phyloP scores from a whole-genome alignment of 2,797 vertebrate genomes.

The Antrozous pallidus region DNA sequence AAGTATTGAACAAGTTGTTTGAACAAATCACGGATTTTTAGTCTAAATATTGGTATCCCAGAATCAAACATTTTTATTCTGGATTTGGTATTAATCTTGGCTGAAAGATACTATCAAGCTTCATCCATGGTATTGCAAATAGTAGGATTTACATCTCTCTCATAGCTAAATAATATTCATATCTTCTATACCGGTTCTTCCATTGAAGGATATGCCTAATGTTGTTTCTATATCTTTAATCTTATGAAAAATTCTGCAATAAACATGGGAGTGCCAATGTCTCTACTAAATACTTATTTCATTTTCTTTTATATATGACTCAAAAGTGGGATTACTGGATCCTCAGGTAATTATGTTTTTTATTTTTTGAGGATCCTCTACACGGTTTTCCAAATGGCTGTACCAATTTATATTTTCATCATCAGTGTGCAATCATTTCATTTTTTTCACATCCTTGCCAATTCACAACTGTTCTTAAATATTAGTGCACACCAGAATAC shows the following conservation, averaged over 20 bases:
- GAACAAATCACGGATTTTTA: not conserved
- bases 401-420: not conserved
- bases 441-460: not conserved
- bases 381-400: not conserved
- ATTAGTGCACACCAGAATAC: not conserved
- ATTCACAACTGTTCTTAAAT: not conserved
- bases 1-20: not conserved
- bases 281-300: not conserved
- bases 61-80: not conserved
- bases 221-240: not conserved
- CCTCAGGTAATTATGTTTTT: not conserved
- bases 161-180: not conserved
- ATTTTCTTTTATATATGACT: not conserved
- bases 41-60: not conserved
- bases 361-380: not conserved
- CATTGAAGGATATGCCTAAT: not conserved
- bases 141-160: not conserved
- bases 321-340: not conserved
- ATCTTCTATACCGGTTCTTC: not conserved
- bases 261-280: not conserved
- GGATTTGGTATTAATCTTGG: not conserved
- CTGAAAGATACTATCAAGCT: not conserved
- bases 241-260: not conserved
- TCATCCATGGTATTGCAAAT: not conserved
- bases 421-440: not conserved